Evolutionary conservation across 2,888 invertebrate genomes (phyloP), one percentile per base, ranked within the genome.

Genomic region (Eupeodes luniger): DNA sequence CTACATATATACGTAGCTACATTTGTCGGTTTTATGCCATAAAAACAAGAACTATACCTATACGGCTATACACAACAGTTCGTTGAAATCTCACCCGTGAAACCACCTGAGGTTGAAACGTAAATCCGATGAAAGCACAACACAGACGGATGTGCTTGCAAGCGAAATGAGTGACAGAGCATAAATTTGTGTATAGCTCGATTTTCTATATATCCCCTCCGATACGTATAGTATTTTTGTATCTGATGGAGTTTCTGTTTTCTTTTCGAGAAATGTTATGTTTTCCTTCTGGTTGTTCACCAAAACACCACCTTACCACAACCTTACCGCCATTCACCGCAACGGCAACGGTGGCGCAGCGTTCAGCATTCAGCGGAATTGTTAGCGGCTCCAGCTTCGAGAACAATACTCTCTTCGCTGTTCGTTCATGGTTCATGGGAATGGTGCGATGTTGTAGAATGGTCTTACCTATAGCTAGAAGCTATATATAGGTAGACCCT

Each of bases 71-170:
- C 19, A 44, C 12, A 6, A 34, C 14, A 69, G 81, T 80, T 75
- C 66, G 64, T 55, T 78, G 88, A 88, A 88, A 88, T 88, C 85
- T 85, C 88, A 88, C 88, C 85, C 88, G 81, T 85, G 78, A 88
- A 88, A 88, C 88, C 88, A 88, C 88, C 85, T 88, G 88, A 88
- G 88, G 88, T 88, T 88, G 88, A 88, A 88, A 88, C 85, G 75
- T 66, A 85, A 88, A 85, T 88, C 88, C 85, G 78, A 81, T 70
- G 74, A 79, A 76, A 81, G 70, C 70, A 55, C 11, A 12, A 55
- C 53, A 55, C 81, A 88, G 81, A 81, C 88, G 85, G 85, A 85
- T 88, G 81, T 81, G 85, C 81, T 81, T 75, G 88, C 81, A 44
- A 81, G 85, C 85, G 69, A 84, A 81, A 79, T 88, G 88, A 88